phyloP scores from a whole-genome alignment of 1,140 invertebrate species.

The Lepidurus apus region DNA sequence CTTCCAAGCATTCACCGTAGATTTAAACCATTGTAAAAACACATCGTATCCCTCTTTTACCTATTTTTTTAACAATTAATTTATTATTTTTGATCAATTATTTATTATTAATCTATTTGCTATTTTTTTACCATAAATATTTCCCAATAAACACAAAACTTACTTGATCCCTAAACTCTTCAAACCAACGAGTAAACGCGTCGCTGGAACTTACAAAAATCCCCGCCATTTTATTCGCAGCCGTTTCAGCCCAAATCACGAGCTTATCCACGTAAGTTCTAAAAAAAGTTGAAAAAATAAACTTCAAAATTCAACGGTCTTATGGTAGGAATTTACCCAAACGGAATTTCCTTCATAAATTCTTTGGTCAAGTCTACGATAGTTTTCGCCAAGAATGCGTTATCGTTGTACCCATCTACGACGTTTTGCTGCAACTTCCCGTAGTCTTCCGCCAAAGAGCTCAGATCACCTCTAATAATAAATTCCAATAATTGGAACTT shows the following conservation, averaged over 20 bases:
- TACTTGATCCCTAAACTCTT: background rate
- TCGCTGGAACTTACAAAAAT: slow-evolving; percentile 22
- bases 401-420: slow-evolving; percentile 67
- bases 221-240: slow-evolving; percentile 16
- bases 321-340: slow-evolving; percentile 44
- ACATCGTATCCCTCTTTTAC: background rate
- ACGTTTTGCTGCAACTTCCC: slow-evolving; percentile 42
- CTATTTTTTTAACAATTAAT: background rate
- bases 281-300: background rate
- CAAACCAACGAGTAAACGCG: slow-evolving; percentile 29
- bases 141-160: background rate
- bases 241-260: slow-evolving; percentile 25
- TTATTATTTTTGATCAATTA: slow-evolving; percentile 56
- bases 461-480: background rate
- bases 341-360: slow-evolving; percentile 66
- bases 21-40: background rate
- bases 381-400: slow-evolving; percentile 76
- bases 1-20: background rate
- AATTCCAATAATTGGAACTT: background rate
- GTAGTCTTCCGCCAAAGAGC: slow-evolving; percentile 9
- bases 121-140: too few species aligned
- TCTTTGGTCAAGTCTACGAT: slow-evolving; percentile 61
- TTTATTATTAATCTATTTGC: too few species aligned
- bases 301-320: background rate
- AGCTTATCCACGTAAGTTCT: slow-evolving; percentile 29